Percentiles rank a stretch among this genome's conserved stretches.
Conservation (phyloP, 2,113 vertebrate species). For the Thinocorus orbignyianus region DNA sequence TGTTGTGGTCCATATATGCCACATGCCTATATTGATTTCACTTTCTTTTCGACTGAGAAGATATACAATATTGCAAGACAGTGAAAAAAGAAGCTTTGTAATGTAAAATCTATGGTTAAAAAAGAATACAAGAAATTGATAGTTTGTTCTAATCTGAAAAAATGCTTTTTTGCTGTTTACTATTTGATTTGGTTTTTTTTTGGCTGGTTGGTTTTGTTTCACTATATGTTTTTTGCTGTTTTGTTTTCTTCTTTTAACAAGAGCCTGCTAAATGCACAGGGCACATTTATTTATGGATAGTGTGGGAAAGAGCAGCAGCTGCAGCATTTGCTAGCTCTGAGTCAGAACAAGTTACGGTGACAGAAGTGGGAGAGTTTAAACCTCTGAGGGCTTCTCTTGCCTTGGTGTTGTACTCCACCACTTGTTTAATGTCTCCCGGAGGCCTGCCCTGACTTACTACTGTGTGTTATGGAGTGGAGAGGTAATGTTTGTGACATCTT, state of each 20-base stretch:
- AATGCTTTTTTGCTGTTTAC: accelerated
- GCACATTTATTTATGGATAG: not conserved
- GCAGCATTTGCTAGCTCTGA: not conserved
- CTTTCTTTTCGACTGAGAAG: not conserved
- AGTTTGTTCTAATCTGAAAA: not conserved
- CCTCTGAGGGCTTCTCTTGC: not conserved
- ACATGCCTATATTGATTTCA: not conserved
- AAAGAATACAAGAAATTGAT: not conserved
- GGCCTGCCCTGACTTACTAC: constrained; percentile 32
- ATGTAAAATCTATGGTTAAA: not conserved
- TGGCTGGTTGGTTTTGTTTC: not conserved
- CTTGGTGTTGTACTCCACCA: not conserved
- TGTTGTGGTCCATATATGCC: not conserved
- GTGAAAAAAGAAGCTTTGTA: not conserved
- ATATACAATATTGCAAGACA: not conserved
- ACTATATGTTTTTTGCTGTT: not conserved
- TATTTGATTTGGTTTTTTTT: not conserved
- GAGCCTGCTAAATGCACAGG: not conserved
- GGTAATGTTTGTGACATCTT: constrained; percentile 48
- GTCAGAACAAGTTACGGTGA: not conserved
- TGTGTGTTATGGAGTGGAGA: not conserved
- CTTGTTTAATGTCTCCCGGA: constrained; percentile 1
- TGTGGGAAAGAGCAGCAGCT: not conserved
- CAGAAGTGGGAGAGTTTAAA: constrained; percentile 16
- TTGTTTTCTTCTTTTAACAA: not conserved